Evolutionary conservation across 2,888 invertebrate genomes (phyloP), one percentile per base, ranked within the genome.

Genomic region (Loripinus fragilis): DNA sequence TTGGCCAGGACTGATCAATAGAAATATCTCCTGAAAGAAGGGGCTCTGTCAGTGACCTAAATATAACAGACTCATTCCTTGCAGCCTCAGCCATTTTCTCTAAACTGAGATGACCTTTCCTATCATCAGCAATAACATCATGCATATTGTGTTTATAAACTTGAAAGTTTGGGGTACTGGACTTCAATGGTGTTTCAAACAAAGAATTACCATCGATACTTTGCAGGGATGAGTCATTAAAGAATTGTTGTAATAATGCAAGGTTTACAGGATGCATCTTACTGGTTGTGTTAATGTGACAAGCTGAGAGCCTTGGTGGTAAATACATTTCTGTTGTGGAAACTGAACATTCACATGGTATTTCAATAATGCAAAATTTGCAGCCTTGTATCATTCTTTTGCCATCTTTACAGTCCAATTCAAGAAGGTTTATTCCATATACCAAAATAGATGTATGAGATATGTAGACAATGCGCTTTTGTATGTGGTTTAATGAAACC

Each of bases 81-180:
- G 74, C 74, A 41, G 69, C 17, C 38, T 80, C 38, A 25, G 75
- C 74, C 67, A 81, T 79, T 76, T 77, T 72, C 55, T 70, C 55
- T 41, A 81, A 64, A 20, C 65, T 81, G n/a, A 81, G 38, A 68
- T 81, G 83, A 17, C 76, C 41, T 60, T 74, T 71, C 38, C 23
- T 50, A 60, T 81, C 78, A n/a, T n/a, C n/a, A n/a, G n/a, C n/a
- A n/a, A n/a, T n/a, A n/a, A n/a, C n/a, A n/a, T n/a, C n/a, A n/a
- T n/a, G n/a, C n/a, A n/a, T n/a, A n/a, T n/a, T n/a, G n/a, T n/a
- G n/a, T n/a, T n/a, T n/a, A n/a, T n/a, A 20, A 65, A 81, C 33
- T 55, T 76, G 71, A 42, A 83, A 77, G 20, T 72, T 12, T 52
- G 83, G 78, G 2, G 79, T 30, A 60, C 66, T 45, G 7, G 77